phyloP scores from a whole-genome alignment of 2,113 vertebrate genomes.

The Aleadryas rufinucha region DNA sequence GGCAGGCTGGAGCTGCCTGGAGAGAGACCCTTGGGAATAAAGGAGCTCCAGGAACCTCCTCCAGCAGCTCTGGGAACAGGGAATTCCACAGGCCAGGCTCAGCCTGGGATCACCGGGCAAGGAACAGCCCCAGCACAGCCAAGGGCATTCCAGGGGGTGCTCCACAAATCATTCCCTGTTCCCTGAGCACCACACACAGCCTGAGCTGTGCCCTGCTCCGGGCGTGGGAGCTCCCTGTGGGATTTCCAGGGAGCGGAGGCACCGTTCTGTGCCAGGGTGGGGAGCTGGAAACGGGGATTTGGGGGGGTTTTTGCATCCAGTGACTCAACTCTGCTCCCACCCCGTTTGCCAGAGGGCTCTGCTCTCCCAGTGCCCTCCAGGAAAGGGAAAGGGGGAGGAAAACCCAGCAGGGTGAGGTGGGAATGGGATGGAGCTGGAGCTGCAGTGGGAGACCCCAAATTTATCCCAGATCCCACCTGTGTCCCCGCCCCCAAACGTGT shows the following conservation, averaged over 20 bases:
- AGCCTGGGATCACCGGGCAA: neutral
- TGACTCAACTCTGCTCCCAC: neutral
- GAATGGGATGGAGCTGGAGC: neutral
- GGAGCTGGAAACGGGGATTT: neutral
- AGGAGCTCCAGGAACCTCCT: neutral
- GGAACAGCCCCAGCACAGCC: neutral
- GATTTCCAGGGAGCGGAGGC: rapidly evolving
- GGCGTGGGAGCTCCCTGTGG: neutral
- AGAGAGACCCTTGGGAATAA: neutral
- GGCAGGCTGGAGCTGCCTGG: neutral
- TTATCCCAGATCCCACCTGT: rapidly evolving
- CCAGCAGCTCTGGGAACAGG: neutral
- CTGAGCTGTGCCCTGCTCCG: neutral
- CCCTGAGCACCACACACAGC: rapidly evolving
- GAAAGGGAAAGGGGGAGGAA: neutral
- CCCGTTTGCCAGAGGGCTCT: neutral
- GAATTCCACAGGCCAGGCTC: neutral
- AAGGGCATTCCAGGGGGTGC: neutral
- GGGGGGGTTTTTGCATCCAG: neutral
- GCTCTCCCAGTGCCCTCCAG: neutral
- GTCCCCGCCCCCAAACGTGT: neutral
- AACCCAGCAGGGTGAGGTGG: neutral
- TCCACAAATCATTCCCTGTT: neutral
- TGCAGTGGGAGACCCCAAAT: neutral
- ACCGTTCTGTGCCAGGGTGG: rapidly evolving